Base-by-base conservation (phyloP, 2,888 invertebrate genomes). In the Drosophila maculinotata region DNA sequence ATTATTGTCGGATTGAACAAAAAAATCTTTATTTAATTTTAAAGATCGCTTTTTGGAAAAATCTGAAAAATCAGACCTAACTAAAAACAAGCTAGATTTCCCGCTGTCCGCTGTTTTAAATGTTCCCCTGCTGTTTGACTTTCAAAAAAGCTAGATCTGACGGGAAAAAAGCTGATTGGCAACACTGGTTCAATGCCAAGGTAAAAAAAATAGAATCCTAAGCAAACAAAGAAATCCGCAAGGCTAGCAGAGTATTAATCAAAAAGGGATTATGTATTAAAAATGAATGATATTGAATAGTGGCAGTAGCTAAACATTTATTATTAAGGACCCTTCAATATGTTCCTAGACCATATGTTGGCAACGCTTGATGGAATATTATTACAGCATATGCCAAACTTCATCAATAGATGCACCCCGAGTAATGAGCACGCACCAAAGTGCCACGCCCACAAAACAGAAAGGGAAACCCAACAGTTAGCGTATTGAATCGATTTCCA, bases 111-210 rank as follows among this genome's bases (percentile, higher is more conserved):
- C n/a, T n/a, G n/a, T n/a, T n/a, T n/a, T n/a, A n/a, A n/a, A n/a
- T n/a, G n/a, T n/a, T n/a, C n/a, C n/a, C n/a, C n/a, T n/a, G n/a
- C n/a, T n/a, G n/a, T n/a, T n/a, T n/a, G n/a, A n/a, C n/a, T n/a
- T n/a, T n/a, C n/a, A n/a, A n/a, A n/a, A n/a, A n/a, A n/a, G n/a
- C n/a, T n/a, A n/a, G n/a, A n/a, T n/a, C n/a, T n/a, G 9, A 2
- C 12, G 3, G 5, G 2, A 20, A 23, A 33, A 65, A 79, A 69
- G 69, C 52, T 3, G 66, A 30, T 12, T 15, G 7, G 4, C 15
- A 14, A 35, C 12, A 69, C 70, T 63, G 64, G 69, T 76, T 85
- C 82, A 88, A 60, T 84, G 82, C 74, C 84, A 88, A 88, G 84
- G 88, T 79, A 45, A 45, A 31, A 76, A 65, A 23, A 52, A n/a